phyloP scores from a whole-genome alignment of 2,113 vertebrate genomes.

The Upupa epops region DNA sequence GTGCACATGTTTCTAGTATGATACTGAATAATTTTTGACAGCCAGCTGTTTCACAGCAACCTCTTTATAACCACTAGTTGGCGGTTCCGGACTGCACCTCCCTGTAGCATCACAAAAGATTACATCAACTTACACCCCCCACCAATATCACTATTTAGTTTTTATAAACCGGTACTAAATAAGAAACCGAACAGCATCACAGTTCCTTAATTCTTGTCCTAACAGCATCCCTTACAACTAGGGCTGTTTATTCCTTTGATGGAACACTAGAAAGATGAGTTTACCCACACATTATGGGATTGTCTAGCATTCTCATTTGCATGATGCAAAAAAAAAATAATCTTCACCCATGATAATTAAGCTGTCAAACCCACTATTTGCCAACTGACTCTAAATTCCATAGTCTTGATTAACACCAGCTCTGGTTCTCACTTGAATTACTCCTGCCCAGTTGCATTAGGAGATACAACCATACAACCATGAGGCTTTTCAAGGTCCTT shows the following conservation, averaged over 20 bases:
- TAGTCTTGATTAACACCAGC: neutral
- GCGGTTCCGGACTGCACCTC: neutral
- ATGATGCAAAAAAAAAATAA: neutral
- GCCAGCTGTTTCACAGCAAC: neutral
- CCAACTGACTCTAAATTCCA: neutral
- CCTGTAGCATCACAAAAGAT: neutral
- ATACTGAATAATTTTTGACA: neutral
- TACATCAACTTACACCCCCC: accelerated
- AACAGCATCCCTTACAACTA: neutral
- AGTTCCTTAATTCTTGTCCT: neutral
- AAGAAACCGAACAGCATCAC: neutral
- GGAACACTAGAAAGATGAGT: neutral
- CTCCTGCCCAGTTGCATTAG: neutral
- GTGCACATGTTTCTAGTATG: neutral
- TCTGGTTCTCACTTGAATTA: neutral
- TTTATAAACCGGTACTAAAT: neutral
- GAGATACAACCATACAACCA: neutral
- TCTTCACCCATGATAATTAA: neutral
- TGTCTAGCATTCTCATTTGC: neutral
- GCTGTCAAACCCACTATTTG: neutral
- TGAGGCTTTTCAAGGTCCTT: neutral
- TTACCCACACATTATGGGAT: neutral
- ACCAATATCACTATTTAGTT: neutral
- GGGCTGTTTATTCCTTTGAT: neutral
- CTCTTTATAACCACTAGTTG: neutral